Percentiles rank a stretch among this genome's conserved stretches.
These are phyloP conservation scores for Sebastes trivittatus DNA, from an alignment of 2,797 vertebrate genomes.

Conservation along the genomic window DNA sequence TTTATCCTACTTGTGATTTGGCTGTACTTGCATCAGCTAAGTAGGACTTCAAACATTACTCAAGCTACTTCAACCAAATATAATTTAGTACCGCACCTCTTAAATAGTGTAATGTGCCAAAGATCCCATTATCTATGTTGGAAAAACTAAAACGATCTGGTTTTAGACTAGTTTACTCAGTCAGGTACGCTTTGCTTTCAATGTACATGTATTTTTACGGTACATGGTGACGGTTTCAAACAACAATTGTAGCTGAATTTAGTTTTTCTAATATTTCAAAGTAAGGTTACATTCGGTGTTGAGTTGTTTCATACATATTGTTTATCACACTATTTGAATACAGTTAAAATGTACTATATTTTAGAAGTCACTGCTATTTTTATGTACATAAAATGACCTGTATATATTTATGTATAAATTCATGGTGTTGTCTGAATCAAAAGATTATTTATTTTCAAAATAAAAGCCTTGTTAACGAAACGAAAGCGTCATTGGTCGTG, in stretches of 20 bases:
- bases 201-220: not conserved
- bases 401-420: not conserved
- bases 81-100: not conserved
- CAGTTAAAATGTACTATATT: not conserved
- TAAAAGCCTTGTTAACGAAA: not conserved
- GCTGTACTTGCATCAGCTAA: not conserved
- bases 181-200: not conserved
- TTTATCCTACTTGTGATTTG: not conserved
- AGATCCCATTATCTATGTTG: not conserved
- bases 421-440: not conserved
- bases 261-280: not conserved
- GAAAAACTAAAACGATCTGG: not conserved
- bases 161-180: not conserved
- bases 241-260: not conserved
- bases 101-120: not conserved
- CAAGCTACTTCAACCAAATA: not conserved
- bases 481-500: not conserved
- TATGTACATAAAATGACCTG: not conserved
- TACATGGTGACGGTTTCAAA: not conserved
- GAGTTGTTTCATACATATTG: not conserved
- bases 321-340: not conserved
- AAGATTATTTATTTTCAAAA: conserved; percentile 4
- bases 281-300: not conserved
- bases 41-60: not conserved
- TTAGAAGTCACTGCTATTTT: not conserved